Base-by-base conservation (phyloP, 1,140 invertebrate species). In the Sarcophaga peregrina region DNA sequence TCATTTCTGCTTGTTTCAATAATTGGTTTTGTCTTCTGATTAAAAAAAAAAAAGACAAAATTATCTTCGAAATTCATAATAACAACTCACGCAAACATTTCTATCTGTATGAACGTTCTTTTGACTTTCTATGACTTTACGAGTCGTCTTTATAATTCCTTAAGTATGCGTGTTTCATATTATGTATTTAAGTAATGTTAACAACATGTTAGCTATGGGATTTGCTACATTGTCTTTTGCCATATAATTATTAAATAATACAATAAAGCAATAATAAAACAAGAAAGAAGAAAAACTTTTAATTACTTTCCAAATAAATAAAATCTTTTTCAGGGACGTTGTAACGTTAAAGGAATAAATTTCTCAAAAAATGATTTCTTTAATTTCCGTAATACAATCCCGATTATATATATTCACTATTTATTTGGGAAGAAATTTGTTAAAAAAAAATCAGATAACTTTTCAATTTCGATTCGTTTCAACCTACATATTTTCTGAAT, bases 11-110 rank as follows among this genome's bases (percentile, higher is more conserved):
- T 58, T n/a, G 6, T 58, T 58, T 37, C 5, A 6, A 13, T 58
- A 58, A 58, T 58, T 9, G 13, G 54, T 58, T 58, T 58, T 13
- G 9, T 58, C n/a, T 58, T 6, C n/a, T 58, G 13, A 20, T 62
- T 62, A 62, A 62, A 62, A n/a, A 17, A 17, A 62, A 17, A 62
- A 74, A 74, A 74, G 37, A 46, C 73, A 74, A 74, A 46, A 46
- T 13, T 76, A 47, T 76, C 13, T 47, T 78, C 75, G 17, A 78
- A 78, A 78, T 78, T 78, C 75, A 78, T 52, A 78, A 78, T 78
- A 50, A 20, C 75, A 52, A 52, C 47, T 20, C 75, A 78, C 75
- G 75, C 75, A 78, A 78, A 78, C 75, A 68, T 68, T 20, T 58
- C 4, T 13, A 3, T n/a, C n/a, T 58, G 11, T 58, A 58, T 0